A percentile compares a stretch with the other conserved stretches of the same genome.
These are phyloP conservation scores for Chaetophractus vellerosus DNA, from an alignment of 2,797 vertebrate species.

Conservation along the genomic window DNA sequence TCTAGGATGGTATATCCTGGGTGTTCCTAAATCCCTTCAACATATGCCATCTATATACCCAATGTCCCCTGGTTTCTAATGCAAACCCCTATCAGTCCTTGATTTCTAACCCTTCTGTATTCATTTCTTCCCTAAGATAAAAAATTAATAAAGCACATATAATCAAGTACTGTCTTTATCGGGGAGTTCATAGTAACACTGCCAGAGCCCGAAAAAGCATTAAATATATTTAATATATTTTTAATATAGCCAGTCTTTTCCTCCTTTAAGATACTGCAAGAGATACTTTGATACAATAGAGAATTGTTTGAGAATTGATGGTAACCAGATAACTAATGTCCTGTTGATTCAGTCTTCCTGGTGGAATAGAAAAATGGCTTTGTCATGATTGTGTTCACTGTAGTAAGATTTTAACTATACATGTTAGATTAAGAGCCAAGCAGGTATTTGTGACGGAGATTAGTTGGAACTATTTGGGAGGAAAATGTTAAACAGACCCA, in stretches of 20 bases:
- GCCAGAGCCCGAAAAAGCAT: constrained; percentile 51
- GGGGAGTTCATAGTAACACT: not conserved
- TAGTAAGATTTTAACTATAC: constrained; percentile 46
- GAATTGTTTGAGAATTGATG: constrained; percentile 62
- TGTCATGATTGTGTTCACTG: not conserved
- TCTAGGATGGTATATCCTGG: not conserved
- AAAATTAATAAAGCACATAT: constrained; percentile 32
- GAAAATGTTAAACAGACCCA: constrained; percentile 37
- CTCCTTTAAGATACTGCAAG: too few relatives aligned
- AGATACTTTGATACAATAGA: not conserved
- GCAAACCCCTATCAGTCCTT: constrained; percentile 17
- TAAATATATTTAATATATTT: not conserved
- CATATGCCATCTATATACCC: not conserved
- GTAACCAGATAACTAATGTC: constrained; percentile 42
- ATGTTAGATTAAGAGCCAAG: constrained; percentile 38
- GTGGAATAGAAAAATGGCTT: constrained; percentile 37
- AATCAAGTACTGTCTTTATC: constrained; percentile 62
- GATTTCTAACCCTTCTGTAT: constrained; percentile 39
- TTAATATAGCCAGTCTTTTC: too few relatives aligned
- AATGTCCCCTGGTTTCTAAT: not conserved
- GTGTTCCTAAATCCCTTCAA: constrained; percentile 40
- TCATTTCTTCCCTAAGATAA: constrained; percentile 59
- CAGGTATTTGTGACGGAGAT: not conserved
- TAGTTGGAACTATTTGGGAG: constrained; percentile 41
- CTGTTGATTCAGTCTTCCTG: constrained; percentile 33